These are phyloP conservation scores for Kryptopterus vitreolus DNA, from an alignment of 2,797 vertebrate genomes.

Conservation along the genomic window DNA sequence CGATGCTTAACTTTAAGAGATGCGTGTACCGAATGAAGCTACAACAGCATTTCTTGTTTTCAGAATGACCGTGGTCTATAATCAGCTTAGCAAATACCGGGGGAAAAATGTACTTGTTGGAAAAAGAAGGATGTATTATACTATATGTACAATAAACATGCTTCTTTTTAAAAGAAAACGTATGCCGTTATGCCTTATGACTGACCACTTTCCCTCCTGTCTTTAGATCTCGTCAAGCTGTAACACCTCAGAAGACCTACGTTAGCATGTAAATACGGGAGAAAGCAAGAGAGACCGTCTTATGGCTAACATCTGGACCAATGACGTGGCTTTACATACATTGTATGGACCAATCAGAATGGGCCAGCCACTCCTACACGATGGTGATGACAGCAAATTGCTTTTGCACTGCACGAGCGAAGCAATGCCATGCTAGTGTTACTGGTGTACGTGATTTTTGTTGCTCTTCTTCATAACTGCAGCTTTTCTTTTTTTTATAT, in stretches of 20 bases:
- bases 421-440: slow-evolving; percentile 43
- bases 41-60: background rate
- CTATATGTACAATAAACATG: slow-evolving; percentile 44
- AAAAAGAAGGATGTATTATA: slow-evolving; percentile 38
- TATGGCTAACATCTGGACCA: slow-evolving; percentile 74
- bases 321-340: slow-evolving; percentile 64
- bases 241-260: slow-evolving; percentile 72
- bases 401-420: slow-evolving; percentile 59
- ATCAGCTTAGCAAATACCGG: background rate
- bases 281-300: slow-evolving; percentile 65
- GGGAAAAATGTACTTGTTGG: slow-evolving; percentile 28
- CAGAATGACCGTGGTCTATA: background rate
- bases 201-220: slow-evolving; percentile 74
- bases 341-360: slow-evolving; percentile 75
- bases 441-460: slow-evolving; percentile 39
- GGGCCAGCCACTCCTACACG: slow-evolving; percentile 61
- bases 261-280: slow-evolving; percentile 68
- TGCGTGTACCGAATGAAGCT: no score
- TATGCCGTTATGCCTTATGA: slow-evolving; percentile 58
- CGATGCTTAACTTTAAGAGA: background rate
- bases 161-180: slow-evolving; percentile 54
- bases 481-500: slow-evolving; percentile 18
- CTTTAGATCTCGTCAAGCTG: slow-evolving; percentile 74
- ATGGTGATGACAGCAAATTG: slow-evolving; percentile 64
- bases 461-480: slow-evolving; percentile 54